Conservation (phyloP, 2,113 vertebrate species). For the Equus przewalskii region DNA sequence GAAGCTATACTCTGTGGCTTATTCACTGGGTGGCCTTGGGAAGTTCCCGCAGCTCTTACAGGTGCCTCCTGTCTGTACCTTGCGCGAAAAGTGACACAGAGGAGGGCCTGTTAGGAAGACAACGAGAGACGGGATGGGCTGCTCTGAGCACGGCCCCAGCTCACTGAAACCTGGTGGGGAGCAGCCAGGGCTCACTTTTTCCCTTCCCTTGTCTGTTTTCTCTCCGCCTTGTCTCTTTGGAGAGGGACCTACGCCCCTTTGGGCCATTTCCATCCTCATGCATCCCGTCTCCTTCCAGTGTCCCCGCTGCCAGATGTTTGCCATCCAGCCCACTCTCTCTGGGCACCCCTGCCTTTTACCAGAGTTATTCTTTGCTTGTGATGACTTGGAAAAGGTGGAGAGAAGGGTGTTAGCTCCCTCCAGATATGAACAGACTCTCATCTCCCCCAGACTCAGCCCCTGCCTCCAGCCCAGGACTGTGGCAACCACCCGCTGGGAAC, state of each 20-base stretch:
- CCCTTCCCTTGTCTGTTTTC: too few relatives aligned
- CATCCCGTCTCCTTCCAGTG: neutral
- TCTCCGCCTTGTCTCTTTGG: neutral
- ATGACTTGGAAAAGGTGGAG: neutral
- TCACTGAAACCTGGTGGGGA: too few relatives aligned
- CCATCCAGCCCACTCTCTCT: neutral
- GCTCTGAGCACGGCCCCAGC: accelerated
- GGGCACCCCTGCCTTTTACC: neutral
- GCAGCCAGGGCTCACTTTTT: too few relatives aligned
- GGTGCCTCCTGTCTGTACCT: too few relatives aligned
- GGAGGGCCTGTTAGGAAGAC: neutral
- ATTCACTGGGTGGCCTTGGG: neutral
- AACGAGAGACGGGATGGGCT: accelerated
- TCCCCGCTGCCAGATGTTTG: neutral
- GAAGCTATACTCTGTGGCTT: neutral
- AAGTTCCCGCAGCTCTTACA: neutral
- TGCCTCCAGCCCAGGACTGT: accelerated
- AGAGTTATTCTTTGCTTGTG: too few relatives aligned
- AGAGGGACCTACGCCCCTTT: accelerated
- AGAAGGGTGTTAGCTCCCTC: too few relatives aligned
- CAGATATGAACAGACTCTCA: neutral
- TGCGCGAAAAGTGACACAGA: accelerated
- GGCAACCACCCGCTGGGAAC: too few relatives aligned
- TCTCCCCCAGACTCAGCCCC: too few relatives aligned
- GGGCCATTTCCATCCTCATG: too few relatives aligned